Percentiles rank a stretch among this genome's conserved stretches.
Evolutionary conservation across 2,888 invertebrate species (phyloP).

Genomic region (Euzophera pinguis): DNA sequence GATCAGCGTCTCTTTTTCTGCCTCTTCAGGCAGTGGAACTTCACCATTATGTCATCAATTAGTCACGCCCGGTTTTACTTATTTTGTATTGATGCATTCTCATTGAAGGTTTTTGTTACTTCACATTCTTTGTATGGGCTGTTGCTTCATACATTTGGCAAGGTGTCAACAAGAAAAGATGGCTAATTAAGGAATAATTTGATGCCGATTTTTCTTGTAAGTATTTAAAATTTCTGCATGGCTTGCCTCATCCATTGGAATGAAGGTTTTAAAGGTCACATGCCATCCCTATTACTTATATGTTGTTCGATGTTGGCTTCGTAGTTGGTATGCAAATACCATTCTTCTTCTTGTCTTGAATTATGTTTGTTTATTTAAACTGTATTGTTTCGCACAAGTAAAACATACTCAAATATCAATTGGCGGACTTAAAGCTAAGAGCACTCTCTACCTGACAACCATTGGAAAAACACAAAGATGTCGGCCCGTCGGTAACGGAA

Average conservation of each 20-base stretch:
- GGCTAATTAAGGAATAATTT: not conserved
- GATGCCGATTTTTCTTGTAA: not conserved
- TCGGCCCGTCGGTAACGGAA: too few species aligned
- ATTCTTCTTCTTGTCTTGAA: too few species aligned
- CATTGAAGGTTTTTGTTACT: conserved; percentile 9
- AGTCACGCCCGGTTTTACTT: conserved; percentile 10
- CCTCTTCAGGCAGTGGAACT: not conserved
- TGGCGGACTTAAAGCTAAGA: too few species aligned
- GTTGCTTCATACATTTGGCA: not conserved
- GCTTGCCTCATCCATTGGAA: not conserved
- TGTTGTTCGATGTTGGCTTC: too few species aligned
- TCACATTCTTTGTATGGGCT: not conserved
- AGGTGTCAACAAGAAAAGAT: not conserved
- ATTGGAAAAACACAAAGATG: too few species aligned
- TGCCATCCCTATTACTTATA: not conserved
- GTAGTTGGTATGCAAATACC: too few species aligned
- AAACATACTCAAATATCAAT: too few species aligned
- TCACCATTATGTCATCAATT: not conserved
- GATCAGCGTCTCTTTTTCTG: too few species aligned
- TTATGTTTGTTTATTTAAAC: too few species aligned
- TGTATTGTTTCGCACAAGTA: too few species aligned
- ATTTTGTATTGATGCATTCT: conserved; percentile 1
- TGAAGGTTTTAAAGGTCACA: not conserved
- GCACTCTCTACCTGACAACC: too few species aligned
- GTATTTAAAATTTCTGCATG: not conserved